Conservation (phyloP, 2,797 vertebrate genomes). For the Aphelocoma californica region DNA sequence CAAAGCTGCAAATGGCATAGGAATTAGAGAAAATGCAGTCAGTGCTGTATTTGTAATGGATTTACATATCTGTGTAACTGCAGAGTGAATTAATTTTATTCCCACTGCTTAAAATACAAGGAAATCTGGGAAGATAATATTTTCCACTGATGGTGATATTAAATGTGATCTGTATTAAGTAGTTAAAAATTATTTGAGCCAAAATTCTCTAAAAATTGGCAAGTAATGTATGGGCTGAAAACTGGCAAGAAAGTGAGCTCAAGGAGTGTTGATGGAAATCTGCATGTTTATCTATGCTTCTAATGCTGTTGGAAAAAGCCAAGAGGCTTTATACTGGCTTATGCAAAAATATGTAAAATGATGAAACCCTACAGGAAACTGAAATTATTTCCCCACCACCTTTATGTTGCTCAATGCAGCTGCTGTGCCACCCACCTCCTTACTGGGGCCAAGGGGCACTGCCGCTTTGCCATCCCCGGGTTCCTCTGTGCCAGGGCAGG, state of each 20-base stretch:
- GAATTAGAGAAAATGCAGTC: slow-evolving; percentile 41
- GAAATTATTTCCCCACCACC: background rate
- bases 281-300: background rate
- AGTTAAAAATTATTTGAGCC: slow-evolving; percentile 24
- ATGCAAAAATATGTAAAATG: background rate
- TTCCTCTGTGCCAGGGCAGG: background rate
- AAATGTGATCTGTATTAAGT: slow-evolving; percentile 35
- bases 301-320: background rate
- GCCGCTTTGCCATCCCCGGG: rapidly evolving
- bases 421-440: background rate
- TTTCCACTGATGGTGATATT: slow-evolving; percentile 28
- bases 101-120: slow-evolving; percentile 12
- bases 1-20: background rate
- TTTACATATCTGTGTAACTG: slow-evolving; percentile 38
- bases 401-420: background rate
- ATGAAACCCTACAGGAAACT: background rate
- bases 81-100: slow-evolving; percentile 47
- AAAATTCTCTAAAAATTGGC: slow-evolving; percentile 34
- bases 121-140: slow-evolving; percentile 15
- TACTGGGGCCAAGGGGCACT: rapidly evolving
- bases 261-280: slow-evolving; percentile 1
- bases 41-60: background rate
- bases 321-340: slow-evolving; percentile 2
- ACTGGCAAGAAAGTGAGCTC: slow-evolving; percentile 4
- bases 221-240: background rate